Base-by-base conservation (phyloP, 1,140 invertebrate genomes). In the Aphidius ervi region DNA sequence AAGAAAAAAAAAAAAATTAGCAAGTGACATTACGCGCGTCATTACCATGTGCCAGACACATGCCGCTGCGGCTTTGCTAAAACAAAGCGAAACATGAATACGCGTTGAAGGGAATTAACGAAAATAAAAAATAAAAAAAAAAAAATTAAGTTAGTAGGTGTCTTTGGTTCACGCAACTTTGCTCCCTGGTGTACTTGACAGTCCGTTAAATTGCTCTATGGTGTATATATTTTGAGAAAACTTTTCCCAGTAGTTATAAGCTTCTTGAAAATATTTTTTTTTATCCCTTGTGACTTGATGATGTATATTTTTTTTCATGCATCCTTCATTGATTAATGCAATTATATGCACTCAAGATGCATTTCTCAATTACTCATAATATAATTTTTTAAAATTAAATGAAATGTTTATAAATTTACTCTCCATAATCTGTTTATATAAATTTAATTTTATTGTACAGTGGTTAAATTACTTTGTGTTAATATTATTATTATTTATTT, bases 1-100 rank as follows among this genome's bases (percentile, higher is more conserved):
- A 37, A 43, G 46, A 49, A 45, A 58, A 46, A 37, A 55, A 37
- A 55, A 64, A 64, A 64, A 31, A 31, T 31, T 31, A 62, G 54
- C 46, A 54, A 49, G 52, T 59, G 54, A 54, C 57, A 65, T 65
- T 65, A 65, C 56, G 45, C 60, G 63, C 56, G 9, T 61, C 63
- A 65, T 65, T 65, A 65, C 60, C 52, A 65, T 47, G 60, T 40
- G 42, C 57, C 57, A 65, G 63, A 65, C 63, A 56, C 45, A 54
- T 56, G 57, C 59, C 53, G 56, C 37, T 23, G 47, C 16, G 23
- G 45, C 50, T 43, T 48, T 42, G 55, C 50, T 49, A 47, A 55
- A 60, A 65, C 63, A 65, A 65, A 65, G 60, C 61, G 61, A 48
- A 58, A 58, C 61, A 46, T n/a, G 23, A 40, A 31, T 47, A 52